Conservation (phyloP, 1,140 invertebrate genomes). For the Drosophila ironensis region DNA sequence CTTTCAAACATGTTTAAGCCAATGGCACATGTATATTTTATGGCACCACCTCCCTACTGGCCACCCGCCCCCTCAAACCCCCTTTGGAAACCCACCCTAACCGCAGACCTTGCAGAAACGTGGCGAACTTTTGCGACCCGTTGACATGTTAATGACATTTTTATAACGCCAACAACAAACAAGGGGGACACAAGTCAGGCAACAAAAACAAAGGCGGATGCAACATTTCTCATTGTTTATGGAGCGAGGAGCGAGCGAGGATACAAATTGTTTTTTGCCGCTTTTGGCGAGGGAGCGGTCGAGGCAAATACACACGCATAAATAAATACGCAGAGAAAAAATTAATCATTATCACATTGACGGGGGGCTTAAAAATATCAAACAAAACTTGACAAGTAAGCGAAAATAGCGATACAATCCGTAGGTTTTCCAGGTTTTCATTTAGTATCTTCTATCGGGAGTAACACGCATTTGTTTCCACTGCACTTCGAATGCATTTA, state of each 20-base stretch:
- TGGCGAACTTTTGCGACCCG: constrained; percentile 62
- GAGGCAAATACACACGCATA: constrained; percentile 24
- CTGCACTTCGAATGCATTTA: constrained; percentile 67
- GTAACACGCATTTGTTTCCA: too few species aligned
- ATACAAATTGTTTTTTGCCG: constrained; percentile 65
- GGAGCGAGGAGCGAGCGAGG: constrained; percentile 54
- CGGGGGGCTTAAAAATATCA: too few species aligned
- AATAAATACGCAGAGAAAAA: constrained; percentile 1
- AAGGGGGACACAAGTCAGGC: constrained; percentile 2
- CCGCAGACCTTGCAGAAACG: constrained; percentile 6
- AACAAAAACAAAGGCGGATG: constrained; percentile 70
- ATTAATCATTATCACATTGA: too few species aligned
- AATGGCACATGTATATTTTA: constrained; percentile 20
- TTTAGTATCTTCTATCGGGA: too few species aligned
- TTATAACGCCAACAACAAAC: constrained; percentile 62
- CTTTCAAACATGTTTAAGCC: constrained; percentile 23
- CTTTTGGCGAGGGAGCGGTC: constrained; percentile 72
- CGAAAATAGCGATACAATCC: too few species aligned
- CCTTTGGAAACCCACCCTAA: not conserved
- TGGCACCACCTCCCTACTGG: constrained; percentile 1
- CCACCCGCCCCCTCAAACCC: not conserved
- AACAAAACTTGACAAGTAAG: too few species aligned
- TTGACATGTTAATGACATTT: constrained; percentile 80
- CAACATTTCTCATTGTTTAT: constrained; percentile 74
- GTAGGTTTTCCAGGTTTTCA: not conserved